Evolutionary conservation across 1,140 invertebrate species (phyloP).

Genomic region (Drosophila nikananu): DNA sequence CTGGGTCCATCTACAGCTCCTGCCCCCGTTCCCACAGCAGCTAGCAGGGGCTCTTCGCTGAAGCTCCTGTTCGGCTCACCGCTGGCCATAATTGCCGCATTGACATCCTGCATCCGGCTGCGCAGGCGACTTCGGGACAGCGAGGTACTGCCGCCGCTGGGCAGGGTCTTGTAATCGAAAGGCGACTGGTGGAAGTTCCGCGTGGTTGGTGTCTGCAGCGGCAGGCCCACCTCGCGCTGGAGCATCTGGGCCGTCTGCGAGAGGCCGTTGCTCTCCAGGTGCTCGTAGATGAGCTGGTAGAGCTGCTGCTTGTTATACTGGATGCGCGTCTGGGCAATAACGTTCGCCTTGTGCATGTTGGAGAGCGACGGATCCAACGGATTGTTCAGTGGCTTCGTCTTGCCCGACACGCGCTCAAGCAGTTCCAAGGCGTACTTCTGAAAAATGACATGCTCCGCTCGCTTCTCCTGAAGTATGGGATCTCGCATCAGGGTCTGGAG

Average conservation of each 20-base stretch:
- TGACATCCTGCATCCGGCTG: conserved; percentile 79
- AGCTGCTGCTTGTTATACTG: conserved; percentile 97
- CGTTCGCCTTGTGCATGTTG: conserved; percentile 96
- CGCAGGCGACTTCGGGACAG: conserved; percentile 69
- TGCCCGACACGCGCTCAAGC: conserved; percentile 96
- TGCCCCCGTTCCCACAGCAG: background rate
- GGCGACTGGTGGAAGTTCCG: conserved; percentile 86
- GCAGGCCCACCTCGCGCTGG: conserved; percentile 91
- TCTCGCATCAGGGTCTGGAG: conserved; percentile 97
- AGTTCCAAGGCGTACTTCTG: conserved; percentile 97
- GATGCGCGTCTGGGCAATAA: conserved; percentile 98
- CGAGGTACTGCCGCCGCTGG: conserved; percentile 53
- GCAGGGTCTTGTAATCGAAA: conserved; percentile 86
- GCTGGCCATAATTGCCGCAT: conserved; percentile 70
- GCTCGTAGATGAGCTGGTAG: conserved; percentile 95
- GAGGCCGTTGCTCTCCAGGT: conserved; percentile 92
- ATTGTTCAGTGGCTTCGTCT: conserved; percentile 92
- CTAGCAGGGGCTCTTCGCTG: conserved; percentile 34
- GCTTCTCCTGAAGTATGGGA: conserved; percentile 97
- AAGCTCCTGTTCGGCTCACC: conserved; percentile 42
- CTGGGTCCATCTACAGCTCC: background rate
- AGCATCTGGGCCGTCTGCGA: conserved; percentile 90
- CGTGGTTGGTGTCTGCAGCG: conserved; percentile 72
- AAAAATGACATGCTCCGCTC: conserved; percentile 97
- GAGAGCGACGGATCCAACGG: conserved; percentile 93